Percentiles rank a stretch among this genome's conserved stretches.
Evolutionary conservation across 2,113 vertebrate genomes (phyloP).

Genomic region (Aegithalos caudatus): DNA sequence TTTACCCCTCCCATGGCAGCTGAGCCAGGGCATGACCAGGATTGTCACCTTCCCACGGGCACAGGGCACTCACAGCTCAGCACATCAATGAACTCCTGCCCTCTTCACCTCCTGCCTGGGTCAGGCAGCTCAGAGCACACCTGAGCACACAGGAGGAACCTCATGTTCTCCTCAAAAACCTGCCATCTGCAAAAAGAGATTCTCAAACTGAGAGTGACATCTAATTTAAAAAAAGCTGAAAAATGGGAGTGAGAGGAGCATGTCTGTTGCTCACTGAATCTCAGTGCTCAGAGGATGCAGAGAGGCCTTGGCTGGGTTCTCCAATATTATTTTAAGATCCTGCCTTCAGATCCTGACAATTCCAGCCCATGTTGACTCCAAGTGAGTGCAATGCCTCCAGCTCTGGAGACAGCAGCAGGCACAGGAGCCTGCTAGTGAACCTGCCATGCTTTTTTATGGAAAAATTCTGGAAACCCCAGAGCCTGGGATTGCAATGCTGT

Average conservation of each 20-base stretch:
- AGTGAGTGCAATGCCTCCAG: background rate
- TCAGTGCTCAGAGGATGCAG: background rate
- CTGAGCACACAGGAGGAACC: background rate
- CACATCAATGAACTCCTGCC: background rate
- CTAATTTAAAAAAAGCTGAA: background rate
- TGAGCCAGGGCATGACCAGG: background rate
- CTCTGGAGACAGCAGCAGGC: background rate
- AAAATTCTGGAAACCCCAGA: background rate
- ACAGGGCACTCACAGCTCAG: rapidly evolving
- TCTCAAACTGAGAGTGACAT: background rate
- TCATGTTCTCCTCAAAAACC: background rate
- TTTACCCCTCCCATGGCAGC: rapidly evolving
- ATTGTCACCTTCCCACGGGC: rapidly evolving
- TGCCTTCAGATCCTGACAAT: background rate
- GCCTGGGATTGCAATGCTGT: background rate
- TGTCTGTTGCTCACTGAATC: background rate
- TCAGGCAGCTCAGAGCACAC: background rate
- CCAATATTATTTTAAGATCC: background rate
- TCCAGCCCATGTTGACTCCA: rapidly evolving
- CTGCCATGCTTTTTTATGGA: background rate
- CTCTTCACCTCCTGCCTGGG: background rate
- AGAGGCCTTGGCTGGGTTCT: background rate
- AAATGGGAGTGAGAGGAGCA: background rate
- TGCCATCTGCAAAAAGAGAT: background rate
- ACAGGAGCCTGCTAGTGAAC: background rate